Percentiles rank a stretch among this genome's conserved stretches.
These are phyloP conservation scores for Sebastes matsubarae DNA, from an alignment of 2,797 vertebrate genomes.

Conservation along the genomic window DNA sequence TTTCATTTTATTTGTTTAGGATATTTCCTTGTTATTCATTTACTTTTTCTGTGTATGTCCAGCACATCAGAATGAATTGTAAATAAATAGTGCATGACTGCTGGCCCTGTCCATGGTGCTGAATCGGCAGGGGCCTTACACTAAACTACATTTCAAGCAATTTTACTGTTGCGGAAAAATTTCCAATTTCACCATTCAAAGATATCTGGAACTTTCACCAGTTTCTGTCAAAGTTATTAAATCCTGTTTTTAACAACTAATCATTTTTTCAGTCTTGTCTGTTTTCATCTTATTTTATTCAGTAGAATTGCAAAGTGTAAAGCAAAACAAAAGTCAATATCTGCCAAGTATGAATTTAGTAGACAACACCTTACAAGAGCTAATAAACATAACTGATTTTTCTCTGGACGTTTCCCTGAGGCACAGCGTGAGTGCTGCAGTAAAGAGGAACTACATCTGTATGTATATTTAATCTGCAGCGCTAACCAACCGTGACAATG, in stretches of 20 bases:
- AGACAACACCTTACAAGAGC: background rate
- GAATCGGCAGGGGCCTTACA: too few species aligned
- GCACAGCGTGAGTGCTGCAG: background rate
- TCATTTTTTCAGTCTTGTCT: background rate
- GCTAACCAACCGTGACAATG: constrained; percentile 1
- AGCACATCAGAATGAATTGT: too few species aligned
- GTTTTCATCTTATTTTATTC: background rate
- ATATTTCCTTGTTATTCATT: too few species aligned
- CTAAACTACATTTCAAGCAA: too few species aligned
- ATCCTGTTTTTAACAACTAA: background rate
- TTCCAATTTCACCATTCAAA: background rate
- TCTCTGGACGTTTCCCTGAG: background rate
- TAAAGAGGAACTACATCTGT: background rate
- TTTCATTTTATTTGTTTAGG: too few species aligned
- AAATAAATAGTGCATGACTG: too few species aligned
- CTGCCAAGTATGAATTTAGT: accelerated
- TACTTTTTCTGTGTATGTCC: too few species aligned
- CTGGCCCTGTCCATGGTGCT: too few species aligned
- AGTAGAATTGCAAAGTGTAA: background rate
- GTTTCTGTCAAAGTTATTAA: too few species aligned
- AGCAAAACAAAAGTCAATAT: background rate
- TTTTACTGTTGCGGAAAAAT: too few species aligned
- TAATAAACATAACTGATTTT: background rate
- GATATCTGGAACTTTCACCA: background rate
- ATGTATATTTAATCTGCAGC: constrained; percentile 9